Percentiles rank a stretch among this genome's conserved stretches.
Evolutionary conservation across 2,797 vertebrate genomes (phyloP).

Genomic region (Falco columbarius): DNA sequence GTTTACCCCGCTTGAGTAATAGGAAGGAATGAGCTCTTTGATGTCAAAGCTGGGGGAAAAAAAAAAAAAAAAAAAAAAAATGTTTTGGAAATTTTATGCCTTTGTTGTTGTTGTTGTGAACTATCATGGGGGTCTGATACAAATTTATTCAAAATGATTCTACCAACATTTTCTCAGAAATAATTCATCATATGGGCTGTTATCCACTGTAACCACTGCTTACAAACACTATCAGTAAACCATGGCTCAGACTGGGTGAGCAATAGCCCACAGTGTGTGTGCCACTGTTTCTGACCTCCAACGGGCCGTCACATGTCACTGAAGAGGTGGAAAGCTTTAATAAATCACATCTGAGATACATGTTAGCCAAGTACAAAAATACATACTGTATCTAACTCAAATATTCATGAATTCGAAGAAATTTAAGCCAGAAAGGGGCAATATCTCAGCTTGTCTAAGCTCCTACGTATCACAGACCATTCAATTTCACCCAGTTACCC

Average conservation of each 20-base stretch:
- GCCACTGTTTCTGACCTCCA: not conserved
- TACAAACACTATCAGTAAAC: not conserved
- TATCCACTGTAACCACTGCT: not conserved
- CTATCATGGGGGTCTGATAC: not conserved
- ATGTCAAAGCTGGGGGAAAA: not conserved
- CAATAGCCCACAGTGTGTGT: not conserved
- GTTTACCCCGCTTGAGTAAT: not conserved
- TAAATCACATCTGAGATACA: not conserved
- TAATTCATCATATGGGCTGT: not conserved
- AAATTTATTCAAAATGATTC: not conserved
- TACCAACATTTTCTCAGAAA: not conserved
- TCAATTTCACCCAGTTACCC: not conserved
- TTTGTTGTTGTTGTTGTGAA: not conserved
- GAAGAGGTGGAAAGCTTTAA: not conserved
- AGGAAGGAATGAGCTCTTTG: not conserved
- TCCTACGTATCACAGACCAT: not conserved
- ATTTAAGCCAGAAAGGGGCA: not conserved
- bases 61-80: not conserved
- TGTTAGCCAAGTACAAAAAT: conserved; percentile 2
- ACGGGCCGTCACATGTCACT: not conserved
- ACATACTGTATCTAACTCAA: not conserved
- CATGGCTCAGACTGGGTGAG: not conserved
- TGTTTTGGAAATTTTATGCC: not conserved
- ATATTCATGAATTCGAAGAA: conserved; percentile 7
- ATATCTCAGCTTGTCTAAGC: not conserved